A percentile compares a stretch with the other conserved stretches of the same genome.
These are phyloP conservation scores for Cheilosia urbana DNA, from an alignment of 2,888 invertebrate species.

Conservation along the genomic window DNA sequence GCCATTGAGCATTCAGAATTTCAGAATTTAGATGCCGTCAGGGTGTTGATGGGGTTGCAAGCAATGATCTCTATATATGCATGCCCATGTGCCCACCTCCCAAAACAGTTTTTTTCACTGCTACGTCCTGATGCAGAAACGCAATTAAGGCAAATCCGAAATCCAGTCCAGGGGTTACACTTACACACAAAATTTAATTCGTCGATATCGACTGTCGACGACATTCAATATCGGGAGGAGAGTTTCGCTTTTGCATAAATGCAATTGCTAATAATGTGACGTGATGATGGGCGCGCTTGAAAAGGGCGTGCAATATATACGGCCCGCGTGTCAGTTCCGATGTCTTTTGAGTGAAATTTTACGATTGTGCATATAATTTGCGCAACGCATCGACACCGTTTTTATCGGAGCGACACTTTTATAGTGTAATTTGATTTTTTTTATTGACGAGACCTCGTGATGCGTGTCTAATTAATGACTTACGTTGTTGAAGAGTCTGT, in stretches of 20 bases:
- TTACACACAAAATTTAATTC: slow-evolving; percentile 9
- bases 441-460: slow-evolving; percentile 68
- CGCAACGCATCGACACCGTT: slow-evolving; percentile 23
- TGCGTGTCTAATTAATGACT: slow-evolving; percentile 75
- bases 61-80: slow-evolving; percentile 27
- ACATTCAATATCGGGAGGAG: slow-evolving; percentile 49
- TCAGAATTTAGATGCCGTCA: slow-evolving; percentile 56
- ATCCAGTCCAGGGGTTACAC: slow-evolving; percentile 33
- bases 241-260: slow-evolving; percentile 59
- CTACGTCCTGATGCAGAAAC: slow-evolving; percentile 49
- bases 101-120: not conserved
- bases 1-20: slow-evolving; percentile 71
- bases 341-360: slow-evolving; percentile 52
- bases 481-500: slow-evolving; percentile 58
- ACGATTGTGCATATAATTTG: slow-evolving; percentile 73
- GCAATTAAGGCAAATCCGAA: slow-evolving; percentile 36
- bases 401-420: slow-evolving; percentile 58
- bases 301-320: slow-evolving; percentile 26
- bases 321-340: slow-evolving; percentile 2
- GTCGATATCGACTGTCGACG: not conserved
- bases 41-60: slow-evolving; percentile 22
- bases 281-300: slow-evolving; percentile 66
- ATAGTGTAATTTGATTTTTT: slow-evolving; percentile 70
- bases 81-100: slow-evolving; percentile 20
- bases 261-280: slow-evolving; percentile 69